Base-by-base conservation (phyloP, 2,113 vertebrate genomes). In the Etheostoma cragini region DNA sequence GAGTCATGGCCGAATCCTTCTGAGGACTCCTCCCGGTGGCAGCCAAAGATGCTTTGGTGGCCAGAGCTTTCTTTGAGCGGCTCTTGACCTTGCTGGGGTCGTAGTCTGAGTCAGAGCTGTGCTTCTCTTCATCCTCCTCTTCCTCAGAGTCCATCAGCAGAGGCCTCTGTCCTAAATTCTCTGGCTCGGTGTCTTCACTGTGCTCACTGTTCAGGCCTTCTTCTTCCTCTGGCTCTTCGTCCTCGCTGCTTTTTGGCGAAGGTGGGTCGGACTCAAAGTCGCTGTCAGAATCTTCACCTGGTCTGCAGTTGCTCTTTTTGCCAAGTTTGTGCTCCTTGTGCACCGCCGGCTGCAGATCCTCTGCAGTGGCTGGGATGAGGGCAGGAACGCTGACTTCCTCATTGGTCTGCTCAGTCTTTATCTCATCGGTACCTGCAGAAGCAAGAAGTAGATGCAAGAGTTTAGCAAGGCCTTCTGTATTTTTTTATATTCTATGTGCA, bases 231-330 rank as follows among this genome's bases (percentile, higher is more conserved):
- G 89, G 94, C 75, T 94, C 94, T 1, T 94, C 94, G 0, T 99
- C 98, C 83, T 98, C 98, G 0, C 98, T 99, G 92, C 98, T 99
- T 88, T 98, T 99, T 0, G 97, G 96, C 45, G 98, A 98, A 6
- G 98, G 97, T 15, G 98, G 97, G 70, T 99, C 98, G 0, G 98
- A 99, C 72, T 99, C 98, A 42, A 99, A 99, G 84, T 99, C 98
- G 24, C 98, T 99, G 81, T 99, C 98, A 0, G 97, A 98, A 24
- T 98, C 97, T 0, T 97, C 96, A 0, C 89, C 92, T 1, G 92
- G 82, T 88, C 93, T 95, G 1, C 89, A 88, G 70, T 60, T 0
- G 14, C 60, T 78, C 50, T 89, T 98, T 78, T 90, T 95, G 42
- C 81, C 78, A 0, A 88, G 6, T n/a, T 90, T 95, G n/a, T 82